Base-by-base conservation (phyloP, 2,113 vertebrate genomes). In the Myiopsitta monachus region DNA sequence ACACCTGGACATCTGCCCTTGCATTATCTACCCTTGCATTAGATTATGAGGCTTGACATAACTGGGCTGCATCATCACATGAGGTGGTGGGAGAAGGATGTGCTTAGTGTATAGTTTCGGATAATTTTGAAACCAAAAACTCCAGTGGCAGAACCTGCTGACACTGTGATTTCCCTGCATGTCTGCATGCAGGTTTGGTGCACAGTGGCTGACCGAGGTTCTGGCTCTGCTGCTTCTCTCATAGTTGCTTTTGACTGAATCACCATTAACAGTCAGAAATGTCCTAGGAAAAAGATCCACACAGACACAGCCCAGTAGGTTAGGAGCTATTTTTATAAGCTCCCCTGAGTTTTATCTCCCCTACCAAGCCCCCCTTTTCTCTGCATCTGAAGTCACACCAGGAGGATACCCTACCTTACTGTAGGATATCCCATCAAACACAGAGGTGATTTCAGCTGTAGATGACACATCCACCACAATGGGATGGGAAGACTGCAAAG, bases 361-460 rank as follows among this genome's bases (percentile, higher is more conserved):
- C 31, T 90, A 70, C 39, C 23, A 70, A 80, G 33, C 4, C 8
- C 16, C 8, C 6, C 7, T 36, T 72, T 76, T 24, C 30, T 85
- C 77, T 62, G 19, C 18, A 83, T 24, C 31, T 54, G 41, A 64
- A 79, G 27, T 75, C 68, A 64, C 26, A 51, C 14, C 3, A 28
- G 30, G 6, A 27, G 5, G 5, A 23, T 80, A 33, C 31, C 93
- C 44, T 88, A 99, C 99, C 99, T 99, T 99, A 96, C 97, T 99
- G 82, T 99, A 99, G 52, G 99, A 99, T 93, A 99, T 99, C 59
- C 97, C 97, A 59, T 99, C 99, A 97, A 99, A 99, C 68, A 99
- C 99, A n/a, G 99, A 99, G 4, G 99, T 99, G 83, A 99, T 99
- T 98, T 99, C 99, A 76, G 98, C 98, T 15, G 99, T 99, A 11